Conservation (phyloP, 1,140 invertebrate species). For the Cydia fagiglandana region DNA sequence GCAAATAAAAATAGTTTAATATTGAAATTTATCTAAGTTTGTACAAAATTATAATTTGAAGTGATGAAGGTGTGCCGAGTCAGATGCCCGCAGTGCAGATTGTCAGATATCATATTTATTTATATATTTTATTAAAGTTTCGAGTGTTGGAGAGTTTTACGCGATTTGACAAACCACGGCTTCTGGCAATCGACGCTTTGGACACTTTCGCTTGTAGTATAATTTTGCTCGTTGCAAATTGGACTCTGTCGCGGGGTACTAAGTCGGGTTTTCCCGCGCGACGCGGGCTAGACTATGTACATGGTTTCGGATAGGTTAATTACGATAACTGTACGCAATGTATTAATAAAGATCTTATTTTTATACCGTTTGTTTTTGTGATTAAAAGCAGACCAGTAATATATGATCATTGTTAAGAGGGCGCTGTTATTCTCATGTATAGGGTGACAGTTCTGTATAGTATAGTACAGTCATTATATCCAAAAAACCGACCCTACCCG, state of each 20-base stretch:
- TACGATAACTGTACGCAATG: conserved; percentile 36
- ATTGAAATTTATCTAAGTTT: neutral
- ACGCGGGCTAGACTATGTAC: conserved; percentile 30
- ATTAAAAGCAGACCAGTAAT: too few species aligned
- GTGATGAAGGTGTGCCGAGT: conserved; percentile 6
- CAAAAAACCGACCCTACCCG: too few species aligned
- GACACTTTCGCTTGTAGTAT: conserved; percentile 14
- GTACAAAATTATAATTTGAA: neutral
- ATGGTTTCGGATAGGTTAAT: conserved; percentile 35
- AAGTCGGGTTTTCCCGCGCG: neutral
- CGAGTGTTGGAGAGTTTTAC: conserved; percentile 13
- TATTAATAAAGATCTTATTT: conserved; percentile 41
- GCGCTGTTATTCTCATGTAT: too few species aligned
- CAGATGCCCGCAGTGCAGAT: conserved; percentile 1
- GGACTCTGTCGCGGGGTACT: neutral
- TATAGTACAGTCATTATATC: too few species aligned
- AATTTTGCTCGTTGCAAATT: conserved; percentile 14
- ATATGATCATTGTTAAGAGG: too few species aligned
- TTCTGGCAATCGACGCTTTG: conserved; percentile 19
- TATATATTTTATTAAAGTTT: conserved; percentile 18
- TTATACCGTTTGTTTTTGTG: conserved; percentile 29
- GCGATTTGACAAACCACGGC: neutral
- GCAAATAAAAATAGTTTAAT: neutral
- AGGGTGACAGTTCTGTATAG: too few species aligned
- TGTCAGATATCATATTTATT: conserved; percentile 25